Evolutionary conservation across 2,797 vertebrate species (phyloP).

Genomic region (Arrhamphus sclerolepis): DNA sequence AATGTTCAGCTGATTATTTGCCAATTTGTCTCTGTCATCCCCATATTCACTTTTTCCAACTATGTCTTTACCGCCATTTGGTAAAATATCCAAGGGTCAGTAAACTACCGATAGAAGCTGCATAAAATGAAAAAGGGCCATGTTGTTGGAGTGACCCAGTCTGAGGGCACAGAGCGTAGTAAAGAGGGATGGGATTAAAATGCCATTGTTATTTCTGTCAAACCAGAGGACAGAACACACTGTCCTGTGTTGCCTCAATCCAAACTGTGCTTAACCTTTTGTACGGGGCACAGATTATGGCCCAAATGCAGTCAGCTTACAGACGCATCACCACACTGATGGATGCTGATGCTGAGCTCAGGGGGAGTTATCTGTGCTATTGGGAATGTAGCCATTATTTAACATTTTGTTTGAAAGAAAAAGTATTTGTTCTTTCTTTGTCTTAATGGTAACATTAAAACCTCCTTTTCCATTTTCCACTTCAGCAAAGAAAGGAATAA

Average conservation of each 20-base stretch:
- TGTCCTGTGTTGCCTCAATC: conserved; percentile 38
- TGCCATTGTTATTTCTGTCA: conserved; percentile 64
- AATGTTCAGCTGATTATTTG: too few species aligned
- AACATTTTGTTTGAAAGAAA: neutral
- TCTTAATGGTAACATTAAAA: too few species aligned
- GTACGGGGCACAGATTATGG: conserved; percentile 60
- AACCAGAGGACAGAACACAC: conserved; percentile 40
- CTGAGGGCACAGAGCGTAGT: conserved; percentile 32
- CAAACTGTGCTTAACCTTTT: conserved; percentile 62
- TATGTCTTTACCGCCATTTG: too few species aligned
- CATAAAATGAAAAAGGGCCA: neutral
- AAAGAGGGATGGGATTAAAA: conserved; percentile 69
- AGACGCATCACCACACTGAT: conserved; percentile 17
- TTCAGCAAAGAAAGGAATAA: too few species aligned
- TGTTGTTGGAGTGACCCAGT: neutral
- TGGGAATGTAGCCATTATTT: neutral
- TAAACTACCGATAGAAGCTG: too few species aligned
- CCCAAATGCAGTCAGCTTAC: conserved; percentile 36
- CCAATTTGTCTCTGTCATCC: too few species aligned
- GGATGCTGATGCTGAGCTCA: conserved; percentile 3
- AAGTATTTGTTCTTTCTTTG: too few species aligned
- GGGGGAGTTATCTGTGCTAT: neutral
- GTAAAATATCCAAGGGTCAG: too few species aligned
- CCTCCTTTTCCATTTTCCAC: too few species aligned
- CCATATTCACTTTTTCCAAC: too few species aligned